Evolutionary conservation across 2,797 vertebrate genomes (phyloP), one percentile per base, ranked within the genome.

Genomic region (Paguma larvata): DNA sequence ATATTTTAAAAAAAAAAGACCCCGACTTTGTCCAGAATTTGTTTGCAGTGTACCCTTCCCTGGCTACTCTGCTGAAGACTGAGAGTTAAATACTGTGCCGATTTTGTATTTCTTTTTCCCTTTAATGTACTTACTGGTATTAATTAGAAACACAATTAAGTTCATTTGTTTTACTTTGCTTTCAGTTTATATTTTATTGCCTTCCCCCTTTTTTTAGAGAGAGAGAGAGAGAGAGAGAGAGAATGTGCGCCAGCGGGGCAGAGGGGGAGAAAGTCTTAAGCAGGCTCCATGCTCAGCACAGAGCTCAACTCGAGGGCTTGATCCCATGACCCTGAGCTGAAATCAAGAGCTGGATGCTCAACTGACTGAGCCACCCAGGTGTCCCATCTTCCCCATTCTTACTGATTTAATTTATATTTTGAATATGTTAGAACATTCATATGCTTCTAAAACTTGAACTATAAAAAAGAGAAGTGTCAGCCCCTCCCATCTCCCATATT

Each of bases 81-180:
- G n/a, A 72, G 32, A 32, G 27, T 38, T 79, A 51, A 62, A 41
- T 73, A 34, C 4, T 65, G 16, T 73, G 21, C 48, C 80, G 1
- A 5, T 80, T 91, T 91, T 91, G 21, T 30, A 4, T 86, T 89
- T 53, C n/a, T n/a, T 65, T 19, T 51, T 25, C 13, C 6, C 14
- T 70, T 53, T 27, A 34, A 13, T 77, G 25, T 90, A 72, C 62
- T 44, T 95, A 62, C 23, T 85, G 63, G 27, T 72, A 72, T 85
- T 85, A 30, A 30, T 80, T 95, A 62, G 89, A 65, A 80, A 38
- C 72, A 34, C 4, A 53, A 16, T 72, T 86, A 34, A 34, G 25
- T 73, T 95, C 3, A 25, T 68, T 80, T 91, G 53, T 95, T 80
- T 86, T 13, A 63, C 34, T 91, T 80, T 80, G 65, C 5, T 80